phyloP scores from a whole-genome alignment of 1,140 invertebrate species.

The Drosophila paulistorum region DNA sequence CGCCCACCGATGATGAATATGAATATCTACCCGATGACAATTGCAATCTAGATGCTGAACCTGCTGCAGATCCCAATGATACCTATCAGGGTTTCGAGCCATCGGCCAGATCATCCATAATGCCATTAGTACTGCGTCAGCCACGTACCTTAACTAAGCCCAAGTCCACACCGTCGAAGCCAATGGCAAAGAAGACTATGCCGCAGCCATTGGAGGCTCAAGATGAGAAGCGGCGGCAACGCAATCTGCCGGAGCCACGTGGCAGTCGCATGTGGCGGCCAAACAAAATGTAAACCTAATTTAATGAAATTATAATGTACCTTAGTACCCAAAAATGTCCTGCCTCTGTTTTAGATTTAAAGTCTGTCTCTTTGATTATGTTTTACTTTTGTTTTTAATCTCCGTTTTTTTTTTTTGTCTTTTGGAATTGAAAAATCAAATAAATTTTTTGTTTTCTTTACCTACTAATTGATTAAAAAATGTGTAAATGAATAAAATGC shows the following conservation, averaged over 20 bases:
- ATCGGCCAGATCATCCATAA: constrained; percentile 60
- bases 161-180: background rate
- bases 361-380: background rate
- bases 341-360: background rate
- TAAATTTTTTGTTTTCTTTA: background rate
- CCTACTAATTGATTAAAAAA: background rate
- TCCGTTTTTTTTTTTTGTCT: background rate
- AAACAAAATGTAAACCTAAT: too few species aligned
- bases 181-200: background rate
- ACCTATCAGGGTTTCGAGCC: constrained; percentile 68
- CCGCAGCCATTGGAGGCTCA: background rate
- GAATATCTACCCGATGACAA: constrained; percentile 46
- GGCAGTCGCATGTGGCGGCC: background rate
- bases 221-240: background rate
- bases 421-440: background rate
- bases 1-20: constrained; percentile 41
- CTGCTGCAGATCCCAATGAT: constrained; percentile 20
- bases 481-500: background rate
- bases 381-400: background rate
- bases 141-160: background rate
- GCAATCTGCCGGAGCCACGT: background rate
- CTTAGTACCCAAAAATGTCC: background rate
- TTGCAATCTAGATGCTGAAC: background rate
- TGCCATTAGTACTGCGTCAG: constrained; percentile 25
- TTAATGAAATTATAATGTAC: background rate